These are phyloP conservation scores for Antidorcas marsupialis DNA, from an alignment of 2,113 vertebrate species.

Conservation along the genomic window DNA sequence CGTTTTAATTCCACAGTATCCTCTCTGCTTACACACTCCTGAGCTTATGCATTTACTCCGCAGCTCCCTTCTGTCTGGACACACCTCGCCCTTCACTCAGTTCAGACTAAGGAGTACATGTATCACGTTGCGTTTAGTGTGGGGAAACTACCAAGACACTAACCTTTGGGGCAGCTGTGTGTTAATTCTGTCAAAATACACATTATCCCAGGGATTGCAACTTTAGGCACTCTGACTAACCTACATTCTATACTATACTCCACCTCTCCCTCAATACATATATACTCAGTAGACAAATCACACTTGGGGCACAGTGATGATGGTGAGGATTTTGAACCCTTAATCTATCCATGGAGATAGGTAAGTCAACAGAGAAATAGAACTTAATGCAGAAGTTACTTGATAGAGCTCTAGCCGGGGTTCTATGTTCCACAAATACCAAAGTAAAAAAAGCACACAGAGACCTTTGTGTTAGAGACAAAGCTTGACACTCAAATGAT, in stretches of 20 bases:
- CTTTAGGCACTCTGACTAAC: neutral
- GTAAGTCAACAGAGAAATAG: neutral
- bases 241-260: neutral
- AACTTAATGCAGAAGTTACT: neutral
- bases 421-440: neutral
- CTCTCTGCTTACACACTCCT: neutral
- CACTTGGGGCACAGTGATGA: neutral
- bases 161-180: neutral
- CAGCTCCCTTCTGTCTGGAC: neutral
- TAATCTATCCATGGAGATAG: neutral
- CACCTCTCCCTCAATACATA: neutral
- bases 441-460: neutral
- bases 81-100: neutral
- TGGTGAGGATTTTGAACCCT: neutral
- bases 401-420: neutral
- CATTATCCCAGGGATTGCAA: neutral
- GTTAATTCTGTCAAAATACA: neutral
- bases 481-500: neutral
- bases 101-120: neutral
- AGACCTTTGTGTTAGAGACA: neutral
- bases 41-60: neutral
- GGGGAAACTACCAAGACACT: neutral
- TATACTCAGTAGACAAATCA: neutral
- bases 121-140: neutral
- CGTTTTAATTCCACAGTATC: neutral